These are phyloP conservation scores for Pygoscelis adeliae DNA, from an alignment of 2,113 vertebrate genomes.

Conservation along the genomic window DNA sequence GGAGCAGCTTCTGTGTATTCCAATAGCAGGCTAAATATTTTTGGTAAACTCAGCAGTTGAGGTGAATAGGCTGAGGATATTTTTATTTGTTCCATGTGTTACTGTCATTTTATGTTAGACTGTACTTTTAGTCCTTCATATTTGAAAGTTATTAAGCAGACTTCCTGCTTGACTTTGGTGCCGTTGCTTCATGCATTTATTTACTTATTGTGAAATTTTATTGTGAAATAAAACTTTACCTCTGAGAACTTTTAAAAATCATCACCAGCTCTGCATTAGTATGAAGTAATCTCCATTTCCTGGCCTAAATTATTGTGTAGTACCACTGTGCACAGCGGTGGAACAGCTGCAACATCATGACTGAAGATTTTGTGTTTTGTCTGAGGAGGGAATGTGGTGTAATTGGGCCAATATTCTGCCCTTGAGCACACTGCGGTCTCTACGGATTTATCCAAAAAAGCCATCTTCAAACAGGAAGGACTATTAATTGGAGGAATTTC, in stretches of 20 bases:
- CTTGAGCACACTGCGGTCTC: neutral
- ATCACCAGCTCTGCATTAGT: neutral
- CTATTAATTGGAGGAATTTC: neutral
- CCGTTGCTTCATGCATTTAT: neutral
- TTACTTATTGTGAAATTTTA: neutral
- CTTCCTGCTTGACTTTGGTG: neutral
- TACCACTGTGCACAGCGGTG: neutral
- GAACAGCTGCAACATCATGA: slow-evolving; percentile 57
- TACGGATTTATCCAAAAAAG: neutral
- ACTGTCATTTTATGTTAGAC: neutral
- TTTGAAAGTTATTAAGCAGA: neutral
- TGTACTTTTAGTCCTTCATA: neutral
- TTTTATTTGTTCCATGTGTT: neutral
- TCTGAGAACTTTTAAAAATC: neutral
- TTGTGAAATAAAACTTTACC: neutral
- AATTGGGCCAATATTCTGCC: neutral
- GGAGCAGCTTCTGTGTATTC: neutral
- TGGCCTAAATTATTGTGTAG: neutral
- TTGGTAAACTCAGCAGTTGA: neutral
- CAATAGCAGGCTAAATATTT: neutral
- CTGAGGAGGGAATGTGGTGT: neutral
- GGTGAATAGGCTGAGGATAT: neutral
- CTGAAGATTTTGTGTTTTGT: neutral
- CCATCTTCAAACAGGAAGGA: neutral
- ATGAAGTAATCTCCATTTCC: slow-evolving; percentile 24